Evolutionary conservation across 1,140 invertebrate genomes (phyloP), one percentile per base, ranked within the genome.

Genomic region (Calephelis virginiensis): DNA sequence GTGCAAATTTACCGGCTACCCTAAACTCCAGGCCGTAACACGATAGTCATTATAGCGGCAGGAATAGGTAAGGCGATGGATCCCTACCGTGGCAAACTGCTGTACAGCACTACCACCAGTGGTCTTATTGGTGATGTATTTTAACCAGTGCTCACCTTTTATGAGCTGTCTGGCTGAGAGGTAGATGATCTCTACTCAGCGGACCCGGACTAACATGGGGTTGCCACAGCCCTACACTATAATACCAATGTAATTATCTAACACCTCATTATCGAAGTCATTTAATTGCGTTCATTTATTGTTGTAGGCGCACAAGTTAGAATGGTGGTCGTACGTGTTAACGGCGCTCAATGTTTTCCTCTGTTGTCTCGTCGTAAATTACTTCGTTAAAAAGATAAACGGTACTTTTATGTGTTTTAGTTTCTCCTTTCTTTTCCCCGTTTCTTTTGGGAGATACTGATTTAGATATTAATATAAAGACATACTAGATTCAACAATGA

Each of bases 371-470:
- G 45, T 78, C 5, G 68, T 85, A 13, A 85, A 84, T 65, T 84
- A 75, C 47, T 64, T 81, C 12, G 73, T 85, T 10, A 86, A 84
- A 62, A 79, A 77, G 67, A 70, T 85, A 45, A 86, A 85, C 69
- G 82, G 84, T 86, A 74, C 70, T n/a, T 71, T 8, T 64, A 61
- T 72, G 12, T 64, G 56, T 64, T 40, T 61, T 68, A 37, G 12
- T 28, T 49, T 53, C 63, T 13, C 62, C 59, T 49, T 38, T 37
- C 3, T 43, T 43, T 43, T 9, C 8, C 40, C 40, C 48, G 43
- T 61, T 56, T 14, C 9, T 14, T 48, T 68, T 13, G 64, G 1
- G 40, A 12, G 2, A 11, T 45, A 45, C 10, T 7, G 9, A 45
- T 38, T 10, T 4, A 8, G 43, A 38, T 13, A 37, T 8, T 14